A percentile compares a stretch with the other conserved stretches of the same genome.
These are phyloP conservation scores for Lacerta agilis DNA, from an alignment of 2,797 vertebrate species.

Conservation along the genomic window DNA sequence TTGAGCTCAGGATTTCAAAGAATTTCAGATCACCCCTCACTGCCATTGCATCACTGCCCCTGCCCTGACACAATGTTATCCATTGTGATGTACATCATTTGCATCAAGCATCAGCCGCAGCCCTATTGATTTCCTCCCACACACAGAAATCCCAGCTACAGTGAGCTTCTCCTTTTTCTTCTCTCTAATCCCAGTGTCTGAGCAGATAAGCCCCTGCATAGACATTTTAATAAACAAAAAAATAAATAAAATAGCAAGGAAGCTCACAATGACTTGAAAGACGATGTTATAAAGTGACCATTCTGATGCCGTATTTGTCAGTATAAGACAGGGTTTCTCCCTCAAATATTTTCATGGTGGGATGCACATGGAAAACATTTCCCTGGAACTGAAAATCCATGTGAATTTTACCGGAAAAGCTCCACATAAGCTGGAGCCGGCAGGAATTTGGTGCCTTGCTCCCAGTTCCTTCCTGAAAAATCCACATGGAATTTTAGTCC, in stretches of 20 bases:
- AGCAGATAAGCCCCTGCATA: neutral
- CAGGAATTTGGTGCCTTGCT: conserved; percentile 3
- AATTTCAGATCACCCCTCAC: conserved; percentile 51
- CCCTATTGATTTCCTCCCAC: neutral
- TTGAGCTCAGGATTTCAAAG: conserved; percentile 59
- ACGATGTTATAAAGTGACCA: neutral
- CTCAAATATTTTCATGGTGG: neutral
- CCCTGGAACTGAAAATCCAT: conserved; percentile 21
- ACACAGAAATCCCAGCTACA: neutral
- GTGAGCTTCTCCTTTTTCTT: conserved; percentile 5
- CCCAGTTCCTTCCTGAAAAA: conserved; percentile 36
- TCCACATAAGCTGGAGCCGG: neutral
- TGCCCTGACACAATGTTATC: conserved; percentile 42
- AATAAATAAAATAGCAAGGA: neutral
- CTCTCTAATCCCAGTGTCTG: too few species aligned
- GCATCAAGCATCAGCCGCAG: conserved; percentile 30
- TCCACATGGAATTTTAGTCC: conserved; percentile 31
- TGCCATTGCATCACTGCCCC: conserved; percentile 52
- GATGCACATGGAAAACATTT: conserved; percentile 18
- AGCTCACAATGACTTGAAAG: neutral
- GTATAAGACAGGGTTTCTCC: neutral
- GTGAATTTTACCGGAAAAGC: conserved; percentile 12
- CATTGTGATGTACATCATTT: conserved; percentile 38
- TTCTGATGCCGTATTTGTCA: neutral
- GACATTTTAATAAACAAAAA: conserved; percentile 6